Conservation (phyloP, 2,888 invertebrate species). For the Leucozona laternaria region DNA sequence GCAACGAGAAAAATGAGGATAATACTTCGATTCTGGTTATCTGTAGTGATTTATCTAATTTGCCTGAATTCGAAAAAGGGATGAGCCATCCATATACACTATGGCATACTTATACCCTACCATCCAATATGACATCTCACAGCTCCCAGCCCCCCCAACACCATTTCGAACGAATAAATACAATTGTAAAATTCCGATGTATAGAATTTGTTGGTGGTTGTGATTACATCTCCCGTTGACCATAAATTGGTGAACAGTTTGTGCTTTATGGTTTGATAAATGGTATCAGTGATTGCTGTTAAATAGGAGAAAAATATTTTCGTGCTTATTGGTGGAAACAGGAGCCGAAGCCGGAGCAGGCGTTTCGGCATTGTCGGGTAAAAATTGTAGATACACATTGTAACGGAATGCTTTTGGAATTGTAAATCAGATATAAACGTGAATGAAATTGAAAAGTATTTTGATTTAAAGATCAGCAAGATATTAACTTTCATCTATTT, state of each 20-base stretch:
- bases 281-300: slow-evolving; percentile 59
- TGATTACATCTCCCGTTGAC: slow-evolving; percentile 64
- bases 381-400: slow-evolving; percentile 1
- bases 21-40: slow-evolving; percentile 68
- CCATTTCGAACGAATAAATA: slow-evolving; percentile 21
- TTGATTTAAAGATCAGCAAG: slow-evolving; percentile 23
- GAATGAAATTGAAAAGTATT: slow-evolving; percentile 10
- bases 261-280: slow-evolving; percentile 72
- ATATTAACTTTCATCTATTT: neutral
- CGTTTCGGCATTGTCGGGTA: neutral
- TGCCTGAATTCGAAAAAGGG: slow-evolving; percentile 36
- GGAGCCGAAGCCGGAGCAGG: neutral
- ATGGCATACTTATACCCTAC: neutral
- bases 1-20: slow-evolving; percentile 47
- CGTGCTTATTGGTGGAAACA: slow-evolving; percentile 34
- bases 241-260: slow-evolving; percentile 70
- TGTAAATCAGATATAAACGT: slow-evolving; percentile 40
- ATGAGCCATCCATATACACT: slow-evolving; percentile 8
- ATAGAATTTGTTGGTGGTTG: slow-evolving; percentile 56
- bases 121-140: neutral
- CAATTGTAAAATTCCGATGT: slow-evolving; percentile 57
- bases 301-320: slow-evolving; percentile 57
- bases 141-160: neutral
- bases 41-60: slow-evolving; percentile 73
- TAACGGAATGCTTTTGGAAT: slow-evolving; percentile 8